Conservation (phyloP, 92 coral and sea anemone genomes). For the Porites rus region DNA sequence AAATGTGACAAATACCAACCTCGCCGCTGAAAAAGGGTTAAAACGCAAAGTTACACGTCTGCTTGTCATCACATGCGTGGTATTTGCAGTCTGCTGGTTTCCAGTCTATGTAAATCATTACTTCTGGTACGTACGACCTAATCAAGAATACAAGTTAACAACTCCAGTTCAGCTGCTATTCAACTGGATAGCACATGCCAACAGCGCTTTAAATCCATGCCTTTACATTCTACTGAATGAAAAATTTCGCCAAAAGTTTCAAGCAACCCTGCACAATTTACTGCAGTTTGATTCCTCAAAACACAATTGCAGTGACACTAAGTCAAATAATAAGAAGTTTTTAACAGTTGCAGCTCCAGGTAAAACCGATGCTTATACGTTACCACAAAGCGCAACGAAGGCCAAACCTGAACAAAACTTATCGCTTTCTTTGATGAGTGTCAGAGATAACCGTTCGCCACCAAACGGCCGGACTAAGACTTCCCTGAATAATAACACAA, state of each 20-base stretch:
- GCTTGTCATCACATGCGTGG: constrained; percentile 29
- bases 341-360: too few species aligned
- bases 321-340: too few species aligned
- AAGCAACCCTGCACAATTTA: too few species aligned
- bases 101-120: constrained; percentile 55
- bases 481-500: too few species aligned
- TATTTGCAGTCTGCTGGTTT: constrained; percentile 63
- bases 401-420: too few species aligned
- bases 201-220: constrained; percentile 60
- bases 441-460: too few species aligned
- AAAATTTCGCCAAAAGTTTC: constrained; percentile 29
- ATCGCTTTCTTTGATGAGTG: too few species aligned
- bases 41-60: constrained; percentile 41
- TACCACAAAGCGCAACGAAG: too few species aligned
- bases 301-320: too few species aligned
- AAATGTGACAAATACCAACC: constrained; percentile 45
- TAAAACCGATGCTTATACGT: too few species aligned
- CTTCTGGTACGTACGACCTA: constrained; percentile 14
- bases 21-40: constrained; percentile 19
- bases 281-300: too few species aligned
- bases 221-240: constrained; percentile 48
- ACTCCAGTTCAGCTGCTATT: background rate
- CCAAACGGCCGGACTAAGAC: too few species aligned
- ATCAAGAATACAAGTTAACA: background rate
- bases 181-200: constrained; percentile 53